A percentile compares a stretch with the other conserved stretches of the same genome.
Evolutionary conservation across 2,888 invertebrate species (phyloP).

Genomic region (Embidobia sp.): DNA sequence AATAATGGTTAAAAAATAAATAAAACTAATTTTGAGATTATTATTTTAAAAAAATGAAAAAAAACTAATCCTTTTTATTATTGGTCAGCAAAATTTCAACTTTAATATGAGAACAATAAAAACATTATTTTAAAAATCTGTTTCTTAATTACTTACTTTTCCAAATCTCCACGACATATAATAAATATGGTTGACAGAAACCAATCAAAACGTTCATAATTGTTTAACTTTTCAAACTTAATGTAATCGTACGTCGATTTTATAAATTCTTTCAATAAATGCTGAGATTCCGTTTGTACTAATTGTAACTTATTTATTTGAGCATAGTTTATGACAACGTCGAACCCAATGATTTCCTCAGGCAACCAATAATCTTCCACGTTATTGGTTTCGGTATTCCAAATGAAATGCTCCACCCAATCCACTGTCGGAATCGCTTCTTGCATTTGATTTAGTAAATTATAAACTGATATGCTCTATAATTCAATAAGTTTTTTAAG

Average conservation of each 20-base stretch:
- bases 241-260: conserved; percentile 74
- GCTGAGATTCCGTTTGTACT: conserved; percentile 62
- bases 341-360: conserved; percentile 76
- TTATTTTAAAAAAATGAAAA: conserved; percentile 4
- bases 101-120: no score
- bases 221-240: conserved; percentile 70
- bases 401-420: conserved; percentile 75
- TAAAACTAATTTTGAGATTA: no score
- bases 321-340: conserved; percentile 74
- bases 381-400: conserved; percentile 68
- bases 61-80: no score
- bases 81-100: no score
- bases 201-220: conserved; percentile 78
- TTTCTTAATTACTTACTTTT: conserved; percentile 69
- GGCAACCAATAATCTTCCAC: conserved; percentile 73
- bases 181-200: conserved; percentile 78
- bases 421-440: conserved; percentile 78
- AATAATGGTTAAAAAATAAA: no score
- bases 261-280: conserved; percentile 75
- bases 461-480: conserved; percentile 72
- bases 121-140: no score
- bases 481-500: conserved; percentile 20
- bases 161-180: conserved; percentile 74
- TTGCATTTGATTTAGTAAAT: conserved; percentile 77
- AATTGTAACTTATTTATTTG: conserved; percentile 70